phyloP scores from a whole-genome alignment of 2,888 invertebrate genomes.

The Coecobrya sp. region DNA sequence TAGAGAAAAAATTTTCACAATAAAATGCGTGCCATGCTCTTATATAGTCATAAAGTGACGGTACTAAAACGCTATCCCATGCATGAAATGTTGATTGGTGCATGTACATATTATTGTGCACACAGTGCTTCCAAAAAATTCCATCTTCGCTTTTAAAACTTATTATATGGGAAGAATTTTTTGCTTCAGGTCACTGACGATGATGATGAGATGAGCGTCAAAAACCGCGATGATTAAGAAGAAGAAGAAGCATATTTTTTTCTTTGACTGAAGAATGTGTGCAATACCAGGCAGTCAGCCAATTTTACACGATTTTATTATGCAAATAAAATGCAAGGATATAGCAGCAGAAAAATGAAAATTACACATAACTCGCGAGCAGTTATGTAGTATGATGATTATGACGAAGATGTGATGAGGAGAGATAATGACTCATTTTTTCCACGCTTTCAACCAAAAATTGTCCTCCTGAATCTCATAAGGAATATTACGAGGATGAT shows the following conservation, averaged over 20 bases:
- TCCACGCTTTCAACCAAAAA: conserved; percentile 63
- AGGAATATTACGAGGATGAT: neutral
- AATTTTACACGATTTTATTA: conserved; percentile 67
- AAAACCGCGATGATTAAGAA: conserved; percentile 36
- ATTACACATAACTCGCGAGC: neutral
- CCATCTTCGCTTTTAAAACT: neutral
- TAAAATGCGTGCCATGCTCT: neutral
- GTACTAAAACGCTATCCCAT: neutral
- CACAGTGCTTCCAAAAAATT: neutral
- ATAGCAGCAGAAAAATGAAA: conserved; percentile 8
- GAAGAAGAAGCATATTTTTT: neutral
- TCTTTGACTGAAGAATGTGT: conserved; percentile 12
- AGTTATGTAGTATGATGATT: conserved; percentile 36
- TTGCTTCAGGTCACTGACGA: conserved; percentile 52
- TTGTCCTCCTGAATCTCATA: neutral
- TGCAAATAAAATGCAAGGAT: conserved; percentile 56
- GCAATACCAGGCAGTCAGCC: conserved; percentile 10
- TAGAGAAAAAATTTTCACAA: neutral
- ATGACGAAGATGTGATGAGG: conserved; percentile 34
- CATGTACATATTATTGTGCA: neutral
- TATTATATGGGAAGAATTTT: neutral
- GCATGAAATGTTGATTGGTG: neutral
- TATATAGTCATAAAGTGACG: neutral
- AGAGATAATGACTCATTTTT: conserved; percentile 74
- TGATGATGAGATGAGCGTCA: conserved; percentile 26